Percentiles rank a stretch among this genome's conserved stretches.
phyloP scores from a whole-genome alignment of 2,113 vertebrate genomes.

The Clarias macrocephalus region DNA sequence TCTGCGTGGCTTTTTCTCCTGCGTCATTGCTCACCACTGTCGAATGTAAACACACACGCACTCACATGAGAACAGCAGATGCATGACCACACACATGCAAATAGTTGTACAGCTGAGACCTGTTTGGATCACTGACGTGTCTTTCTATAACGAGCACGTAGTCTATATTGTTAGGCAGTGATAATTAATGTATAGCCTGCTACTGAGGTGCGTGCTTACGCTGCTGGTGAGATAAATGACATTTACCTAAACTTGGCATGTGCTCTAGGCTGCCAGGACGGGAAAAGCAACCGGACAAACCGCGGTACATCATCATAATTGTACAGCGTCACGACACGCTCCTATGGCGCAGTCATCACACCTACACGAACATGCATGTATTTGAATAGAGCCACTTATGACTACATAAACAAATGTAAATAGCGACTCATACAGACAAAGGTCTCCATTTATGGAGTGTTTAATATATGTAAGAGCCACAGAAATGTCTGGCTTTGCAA shows the following conservation, averaged over 20 bases:
- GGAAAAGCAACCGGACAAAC: background rate
- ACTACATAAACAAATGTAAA: slow-evolving; percentile 6
- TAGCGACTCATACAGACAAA: background rate
- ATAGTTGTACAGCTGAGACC: slow-evolving; percentile 39
- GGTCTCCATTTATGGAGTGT: background rate
- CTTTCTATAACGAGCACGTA: background rate
- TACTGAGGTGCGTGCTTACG: background rate
- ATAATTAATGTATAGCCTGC: background rate
- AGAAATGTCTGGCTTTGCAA: slow-evolving; percentile 6
- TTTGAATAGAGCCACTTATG: slow-evolving; percentile 9
- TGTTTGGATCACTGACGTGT: slow-evolving; percentile 32
- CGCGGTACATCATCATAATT: background rate
- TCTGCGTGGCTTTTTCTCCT: slow-evolving; percentile 59
- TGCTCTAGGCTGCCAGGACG: background rate
- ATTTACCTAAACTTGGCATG: background rate
- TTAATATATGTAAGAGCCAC: background rate
- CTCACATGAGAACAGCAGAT: slow-evolving; percentile 53
- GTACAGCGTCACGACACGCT: background rate
- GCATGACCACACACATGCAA: slow-evolving; percentile 50
- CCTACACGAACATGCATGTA: background rate
- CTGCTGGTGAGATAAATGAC: background rate
- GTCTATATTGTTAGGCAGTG: background rate
- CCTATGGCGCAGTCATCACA: background rate
- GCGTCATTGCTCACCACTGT: slow-evolving; percentile 64
- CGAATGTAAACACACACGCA: slow-evolving; percentile 68